Evolutionary conservation across 2,113 vertebrate species (phyloP).

Genomic region (Erythrocercus mccallii): DNA sequence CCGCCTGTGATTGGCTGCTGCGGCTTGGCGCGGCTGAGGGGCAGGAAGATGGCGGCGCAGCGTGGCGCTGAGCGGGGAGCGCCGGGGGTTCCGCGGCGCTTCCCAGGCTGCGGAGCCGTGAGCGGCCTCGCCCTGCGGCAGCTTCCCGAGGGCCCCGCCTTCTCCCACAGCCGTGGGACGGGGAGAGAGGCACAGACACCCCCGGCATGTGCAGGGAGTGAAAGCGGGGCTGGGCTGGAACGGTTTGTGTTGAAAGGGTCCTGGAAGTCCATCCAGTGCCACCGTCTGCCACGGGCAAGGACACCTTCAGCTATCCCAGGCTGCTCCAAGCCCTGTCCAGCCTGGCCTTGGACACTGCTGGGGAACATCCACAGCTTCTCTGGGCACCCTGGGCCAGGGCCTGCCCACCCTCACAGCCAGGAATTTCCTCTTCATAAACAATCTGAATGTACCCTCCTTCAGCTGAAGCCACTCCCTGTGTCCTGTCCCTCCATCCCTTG

Average conservation of each 20-base stretch:
- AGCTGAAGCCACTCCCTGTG: background rate
- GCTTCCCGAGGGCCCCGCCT: background rate
- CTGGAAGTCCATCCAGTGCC: accelerated
- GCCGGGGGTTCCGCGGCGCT: accelerated
- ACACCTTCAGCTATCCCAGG: accelerated
- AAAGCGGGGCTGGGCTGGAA: background rate
- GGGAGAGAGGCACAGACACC: background rate
- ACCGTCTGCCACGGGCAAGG: no score
- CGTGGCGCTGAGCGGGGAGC: accelerated
- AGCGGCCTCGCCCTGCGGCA: background rate
- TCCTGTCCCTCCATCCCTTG: background rate
- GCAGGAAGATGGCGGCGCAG: background rate
- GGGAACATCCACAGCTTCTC: background rate
- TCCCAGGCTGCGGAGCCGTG: no score
- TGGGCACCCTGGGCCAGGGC: background rate
- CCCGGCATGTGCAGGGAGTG: background rate
- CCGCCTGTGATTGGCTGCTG: background rate
- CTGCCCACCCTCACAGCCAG: accelerated
- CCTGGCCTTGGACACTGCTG: background rate
- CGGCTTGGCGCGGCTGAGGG: background rate
- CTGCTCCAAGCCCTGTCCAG: accelerated
- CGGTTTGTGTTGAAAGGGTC: no score
- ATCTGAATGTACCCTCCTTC: no score
- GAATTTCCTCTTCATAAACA: background rate
- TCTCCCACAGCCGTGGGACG: background rate